phyloP scores from a whole-genome alignment of 2,113 vertebrate genomes.

The Dermatemys mawii region DNA sequence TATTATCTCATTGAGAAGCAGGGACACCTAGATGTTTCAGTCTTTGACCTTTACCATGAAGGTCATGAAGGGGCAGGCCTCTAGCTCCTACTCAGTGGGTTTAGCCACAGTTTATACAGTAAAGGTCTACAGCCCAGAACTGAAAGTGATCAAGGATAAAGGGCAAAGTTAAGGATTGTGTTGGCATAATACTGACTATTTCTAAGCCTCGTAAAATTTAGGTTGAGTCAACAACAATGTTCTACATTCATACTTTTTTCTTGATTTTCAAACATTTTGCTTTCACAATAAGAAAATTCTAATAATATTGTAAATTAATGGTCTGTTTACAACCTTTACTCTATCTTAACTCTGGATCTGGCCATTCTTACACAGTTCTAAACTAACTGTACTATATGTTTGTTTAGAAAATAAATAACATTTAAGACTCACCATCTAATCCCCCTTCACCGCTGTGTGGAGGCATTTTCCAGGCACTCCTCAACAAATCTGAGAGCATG shows the following conservation, averaged over 20 bases:
- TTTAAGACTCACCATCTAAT: not conserved
- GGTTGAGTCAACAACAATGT: accelerated
- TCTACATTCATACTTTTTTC: not conserved
- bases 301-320: not conserved
- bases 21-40: not conserved
- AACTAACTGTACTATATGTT: not conserved
- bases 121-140: not conserved
- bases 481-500: conserved; percentile 3
- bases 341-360: not conserved
- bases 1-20: not conserved
- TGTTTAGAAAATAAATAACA: not conserved
- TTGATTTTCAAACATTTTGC: not conserved
- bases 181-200: not conserved
- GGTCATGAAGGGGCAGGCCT: not conserved
- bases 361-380: not conserved
- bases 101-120: not conserved
- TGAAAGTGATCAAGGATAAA: not conserved
- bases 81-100: not conserved
- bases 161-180: not conserved
- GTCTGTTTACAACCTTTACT: not conserved
- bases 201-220: not conserved
- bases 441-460: not conserved
- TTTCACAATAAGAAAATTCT: not conserved
- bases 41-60: not conserved
- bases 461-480: conserved; percentile 24